Evolutionary conservation across 2,797 vertebrate genomes (phyloP).

Genomic region (Argyrosomus regius): DNA sequence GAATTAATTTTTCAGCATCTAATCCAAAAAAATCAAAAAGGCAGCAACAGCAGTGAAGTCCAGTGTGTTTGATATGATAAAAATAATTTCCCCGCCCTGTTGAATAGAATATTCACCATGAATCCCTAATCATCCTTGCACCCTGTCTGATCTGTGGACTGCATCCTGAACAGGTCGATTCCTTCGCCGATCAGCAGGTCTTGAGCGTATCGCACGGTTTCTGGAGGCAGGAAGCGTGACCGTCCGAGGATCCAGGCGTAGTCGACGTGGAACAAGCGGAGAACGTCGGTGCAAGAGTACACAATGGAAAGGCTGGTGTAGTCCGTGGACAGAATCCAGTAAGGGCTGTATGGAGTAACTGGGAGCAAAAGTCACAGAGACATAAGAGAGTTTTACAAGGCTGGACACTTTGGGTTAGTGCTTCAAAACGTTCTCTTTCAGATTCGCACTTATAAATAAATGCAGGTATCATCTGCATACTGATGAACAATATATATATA

Average conservation of each 20-base stretch:
- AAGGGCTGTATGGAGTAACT: conserved; percentile 84
- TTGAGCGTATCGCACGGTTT: conserved; percentile 68
- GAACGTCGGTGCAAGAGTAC: conserved; percentile 84
- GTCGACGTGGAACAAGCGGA: conserved; percentile 81
- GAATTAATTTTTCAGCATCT: background rate
- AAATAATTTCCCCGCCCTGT: background rate
- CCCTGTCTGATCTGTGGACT: conserved; percentile 76
- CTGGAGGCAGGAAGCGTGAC: conserved; percentile 66
- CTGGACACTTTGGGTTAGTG: too few species aligned
- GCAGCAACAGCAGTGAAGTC: background rate
- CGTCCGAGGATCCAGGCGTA: conserved; percentile 86
- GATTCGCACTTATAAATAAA: background rate
- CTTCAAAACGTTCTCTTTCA: background rate
- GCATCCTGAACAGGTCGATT: conserved; percentile 79
- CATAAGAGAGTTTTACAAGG: background rate
- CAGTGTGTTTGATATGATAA: background rate
- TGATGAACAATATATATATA: background rate
- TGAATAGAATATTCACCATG: background rate
- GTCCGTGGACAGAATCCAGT: conserved; percentile 86
- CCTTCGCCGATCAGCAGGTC: conserved; percentile 72
- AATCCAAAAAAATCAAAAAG: background rate
- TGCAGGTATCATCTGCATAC: conserved; percentile 1
- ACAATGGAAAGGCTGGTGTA: conserved; percentile 78
- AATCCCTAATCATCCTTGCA: conserved; percentile 70
- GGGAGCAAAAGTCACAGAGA: background rate